A percentile compares a stretch with the other conserved stretches of the same genome.
Evolutionary conservation across 2,888 invertebrate genomes (phyloP).

Genomic region (Craniophora ligustri): DNA sequence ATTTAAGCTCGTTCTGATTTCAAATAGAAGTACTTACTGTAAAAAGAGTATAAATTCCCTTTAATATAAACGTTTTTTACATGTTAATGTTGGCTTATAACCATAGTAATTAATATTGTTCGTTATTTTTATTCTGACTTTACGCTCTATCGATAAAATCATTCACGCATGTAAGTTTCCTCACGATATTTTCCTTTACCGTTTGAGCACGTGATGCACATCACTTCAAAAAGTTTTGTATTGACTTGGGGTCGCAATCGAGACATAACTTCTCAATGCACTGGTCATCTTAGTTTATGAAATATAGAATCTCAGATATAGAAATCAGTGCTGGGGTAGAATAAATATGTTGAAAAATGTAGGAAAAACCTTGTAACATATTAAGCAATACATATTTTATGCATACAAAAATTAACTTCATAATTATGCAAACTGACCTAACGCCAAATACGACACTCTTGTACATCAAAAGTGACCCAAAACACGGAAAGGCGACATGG

Average conservation of each 20-base stretch:
- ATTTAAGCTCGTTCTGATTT: conserved; percentile 47
- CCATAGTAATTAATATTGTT: conserved; percentile 15
- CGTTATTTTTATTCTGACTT: conserved; percentile 23
- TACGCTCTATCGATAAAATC: no score
- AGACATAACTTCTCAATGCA: no score
- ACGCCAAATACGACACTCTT: conserved; percentile 11
- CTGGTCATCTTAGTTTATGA: no score
- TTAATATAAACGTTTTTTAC: conserved; percentile 33
- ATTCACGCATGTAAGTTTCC: no score
- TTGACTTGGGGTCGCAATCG: no score
- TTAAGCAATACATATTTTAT: background rate
- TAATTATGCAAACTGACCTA: conserved; percentile 21
- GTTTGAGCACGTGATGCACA: no score
- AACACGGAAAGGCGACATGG: conserved; percentile 9
- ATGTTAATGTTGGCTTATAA: conserved; percentile 21
- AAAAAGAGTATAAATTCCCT: conserved; percentile 41
- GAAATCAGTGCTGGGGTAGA: no score
- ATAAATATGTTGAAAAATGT: no score
- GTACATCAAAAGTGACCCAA: conserved; percentile 30
- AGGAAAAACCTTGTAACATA: background rate
- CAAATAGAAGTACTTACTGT: conserved; percentile 47
- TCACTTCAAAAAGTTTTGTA: no score
- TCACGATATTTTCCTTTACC: no score
- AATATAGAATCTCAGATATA: no score
- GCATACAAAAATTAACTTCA: conserved; percentile 1